Percentiles rank a stretch among this genome's conserved stretches.
Conservation (phyloP, 1,140 invertebrate genomes). For the Philotrypesis tridentata region DNA sequence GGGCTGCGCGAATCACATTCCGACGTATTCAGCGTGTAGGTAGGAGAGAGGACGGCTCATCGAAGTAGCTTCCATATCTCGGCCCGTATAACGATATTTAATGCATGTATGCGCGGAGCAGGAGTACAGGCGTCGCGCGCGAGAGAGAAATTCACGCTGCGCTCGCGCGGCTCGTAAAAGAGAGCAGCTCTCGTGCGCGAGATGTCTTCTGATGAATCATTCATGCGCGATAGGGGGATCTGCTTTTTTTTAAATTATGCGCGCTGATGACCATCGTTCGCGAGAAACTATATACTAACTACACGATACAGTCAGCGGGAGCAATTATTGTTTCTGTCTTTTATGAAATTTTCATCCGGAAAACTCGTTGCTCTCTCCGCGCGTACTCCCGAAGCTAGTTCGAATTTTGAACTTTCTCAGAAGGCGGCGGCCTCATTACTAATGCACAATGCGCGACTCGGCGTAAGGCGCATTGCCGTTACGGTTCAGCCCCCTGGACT, state of each 20-base stretch:
- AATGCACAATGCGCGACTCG: neutral
- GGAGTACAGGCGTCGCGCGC: no score
- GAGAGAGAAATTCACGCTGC: neutral
- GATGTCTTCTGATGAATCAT: neutral
- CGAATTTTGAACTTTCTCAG: no score
- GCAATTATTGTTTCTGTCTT: no score
- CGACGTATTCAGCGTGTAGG: neutral
- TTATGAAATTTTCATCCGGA: no score
- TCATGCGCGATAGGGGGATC: neutral
- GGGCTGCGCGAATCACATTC: neutral
- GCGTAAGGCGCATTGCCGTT: neutral
- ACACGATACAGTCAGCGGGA: no score
- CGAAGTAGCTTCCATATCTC: neutral
- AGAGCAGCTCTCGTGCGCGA: neutral
- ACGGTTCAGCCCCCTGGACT: neutral
- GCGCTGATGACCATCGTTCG: no score
- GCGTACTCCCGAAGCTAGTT: no score
- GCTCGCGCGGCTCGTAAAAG: neutral
- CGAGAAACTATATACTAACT: no score
- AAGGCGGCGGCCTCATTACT: neutral
- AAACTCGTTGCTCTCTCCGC: no score
- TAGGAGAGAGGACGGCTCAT: neutral
- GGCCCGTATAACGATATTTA: constrained; percentile 16
- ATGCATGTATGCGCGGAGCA: constrained; percentile 6
- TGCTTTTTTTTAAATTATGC: no score